Percentiles rank a stretch among this genome's conserved stretches.
These are phyloP conservation scores for Cephalopholis sonnerati DNA, from an alignment of 2,113 vertebrate genomes.

Conservation along the genomic window DNA sequence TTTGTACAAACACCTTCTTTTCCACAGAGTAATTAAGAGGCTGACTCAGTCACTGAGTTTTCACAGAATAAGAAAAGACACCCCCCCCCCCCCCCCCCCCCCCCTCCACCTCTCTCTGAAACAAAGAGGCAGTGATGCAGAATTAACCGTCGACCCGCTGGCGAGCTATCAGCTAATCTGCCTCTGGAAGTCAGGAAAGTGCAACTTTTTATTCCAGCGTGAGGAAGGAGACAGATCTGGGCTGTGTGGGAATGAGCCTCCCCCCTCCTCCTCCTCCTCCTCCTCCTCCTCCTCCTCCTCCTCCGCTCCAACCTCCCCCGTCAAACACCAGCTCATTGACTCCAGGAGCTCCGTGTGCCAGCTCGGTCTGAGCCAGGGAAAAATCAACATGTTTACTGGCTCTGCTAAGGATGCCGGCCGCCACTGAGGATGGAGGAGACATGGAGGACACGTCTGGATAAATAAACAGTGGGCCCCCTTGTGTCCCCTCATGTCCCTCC, in stretches of 20 bases:
- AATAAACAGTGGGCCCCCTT: slow-evolving; percentile 49
- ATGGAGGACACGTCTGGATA: slow-evolving; percentile 45
- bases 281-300: not conserved
- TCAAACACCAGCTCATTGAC: slow-evolving; percentile 65
- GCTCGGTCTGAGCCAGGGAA: slow-evolving; percentile 48
- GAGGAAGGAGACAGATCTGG: slow-evolving; percentile 25
- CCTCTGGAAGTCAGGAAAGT: slow-evolving; percentile 24
- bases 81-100: no score
- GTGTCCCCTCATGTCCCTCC: slow-evolving; percentile 6
- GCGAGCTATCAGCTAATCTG: slow-evolving; percentile 34
- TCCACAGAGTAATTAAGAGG: slow-evolving; percentile 1
- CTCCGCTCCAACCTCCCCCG: slow-evolving; percentile 9
- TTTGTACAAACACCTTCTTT: not conserved
- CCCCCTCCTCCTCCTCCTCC: no score
- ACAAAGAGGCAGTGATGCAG: slow-evolving; percentile 37
- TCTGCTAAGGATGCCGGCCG: slow-evolving; percentile 41
- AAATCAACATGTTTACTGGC: slow-evolving; percentile 73
- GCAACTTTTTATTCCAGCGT: slow-evolving; percentile 24
- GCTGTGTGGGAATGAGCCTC: slow-evolving; percentile 30
- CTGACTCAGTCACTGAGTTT: not conserved
- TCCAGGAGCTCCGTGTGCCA: slow-evolving; percentile 48
- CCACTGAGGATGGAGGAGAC: slow-evolving; percentile 21
- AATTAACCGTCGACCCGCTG: not conserved
- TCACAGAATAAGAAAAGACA: not conserved
- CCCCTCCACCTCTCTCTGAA: rapidly evolving